Base-by-base conservation (phyloP, 2,888 invertebrate genomes). In the Syrista parreyssii region DNA sequence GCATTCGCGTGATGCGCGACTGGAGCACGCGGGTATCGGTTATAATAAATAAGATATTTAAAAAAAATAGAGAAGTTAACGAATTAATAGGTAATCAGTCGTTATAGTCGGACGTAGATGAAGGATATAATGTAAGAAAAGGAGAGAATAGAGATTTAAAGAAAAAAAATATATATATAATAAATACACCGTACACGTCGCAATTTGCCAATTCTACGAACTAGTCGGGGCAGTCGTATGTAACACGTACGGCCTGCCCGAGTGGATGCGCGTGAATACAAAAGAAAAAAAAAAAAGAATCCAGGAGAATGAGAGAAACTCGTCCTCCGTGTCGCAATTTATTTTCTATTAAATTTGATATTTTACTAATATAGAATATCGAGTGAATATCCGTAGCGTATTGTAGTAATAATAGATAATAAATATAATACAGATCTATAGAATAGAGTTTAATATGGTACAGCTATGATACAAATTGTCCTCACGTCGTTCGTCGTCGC, bases 401-500 rank as follows among this genome's bases (percentile, higher is more conserved):
- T 85, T 31, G 55, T 88, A 86, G 87, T 89, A 88, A 86, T 86
- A 82, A 84, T 83, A 81, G 79, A 80, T 84, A 88, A 88, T 88
- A 88, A 89, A 88, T 91, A 91, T 90, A 89, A 90, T 90, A 91
- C 90, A 91, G 86, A 88, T 90, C 89, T 91, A 90, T 91, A 86
- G 88, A 89, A 90, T 89, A 83, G 84, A 86, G 88, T 89, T 90
- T 88, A 86, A 84, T 91, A 91, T 90, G 86, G 85, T 91, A 91
- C 91, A 91, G 85, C 87, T 91, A 91, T 91, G 84, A 89, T 91
- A 91, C 91, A 91, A 89, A 75, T 82, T 78, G 83, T 80, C 85
- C 83, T 87, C 84, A 55, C 55, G 55, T 55, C 55, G 55, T 55
- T 23, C 9, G 55, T 55, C 55, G 23, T 55, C 55, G 55, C 2